Conservation (phyloP, 2,888 invertebrate genomes). For the Pimpla rufipes region DNA sequence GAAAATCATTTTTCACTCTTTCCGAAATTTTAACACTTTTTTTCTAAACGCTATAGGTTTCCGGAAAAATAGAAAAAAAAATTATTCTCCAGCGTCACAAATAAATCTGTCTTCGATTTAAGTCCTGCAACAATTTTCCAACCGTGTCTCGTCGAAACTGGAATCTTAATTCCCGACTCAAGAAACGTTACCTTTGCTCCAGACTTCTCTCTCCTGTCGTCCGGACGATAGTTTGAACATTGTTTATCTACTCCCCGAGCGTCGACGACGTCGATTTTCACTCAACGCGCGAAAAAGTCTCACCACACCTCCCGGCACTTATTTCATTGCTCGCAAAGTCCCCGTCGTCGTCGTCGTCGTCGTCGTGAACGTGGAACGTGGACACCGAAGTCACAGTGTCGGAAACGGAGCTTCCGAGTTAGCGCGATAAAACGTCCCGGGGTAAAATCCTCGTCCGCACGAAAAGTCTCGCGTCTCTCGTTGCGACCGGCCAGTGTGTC, state of each 20-base stretch:
- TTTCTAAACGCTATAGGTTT: no score
- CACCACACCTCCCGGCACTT: constrained; percentile 32
- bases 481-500: neutral
- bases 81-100: no score
- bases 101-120: no score
- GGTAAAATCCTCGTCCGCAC: neutral
- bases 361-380: neutral
- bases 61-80: no score
- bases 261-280: constrained; percentile 19
- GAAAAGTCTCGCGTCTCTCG: neutral
- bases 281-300: constrained; percentile 35
- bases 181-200: constrained; percentile 84
- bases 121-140: no score
- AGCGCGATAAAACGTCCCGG: neutral
- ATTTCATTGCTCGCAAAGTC: constrained; percentile 4
- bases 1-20: no score
- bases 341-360: no score
- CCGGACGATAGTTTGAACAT: constrained; percentile 82
- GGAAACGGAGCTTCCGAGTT: neutral
- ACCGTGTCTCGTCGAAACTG: no score
- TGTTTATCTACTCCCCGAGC: constrained; percentile 56
- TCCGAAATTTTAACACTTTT: no score
- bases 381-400: no score
- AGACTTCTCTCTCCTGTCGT: constrained; percentile 81
- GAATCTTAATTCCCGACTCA: no score